Base-by-base conservation (phyloP, 2,797 vertebrate species). In the Sebastes hubbsi region DNA sequence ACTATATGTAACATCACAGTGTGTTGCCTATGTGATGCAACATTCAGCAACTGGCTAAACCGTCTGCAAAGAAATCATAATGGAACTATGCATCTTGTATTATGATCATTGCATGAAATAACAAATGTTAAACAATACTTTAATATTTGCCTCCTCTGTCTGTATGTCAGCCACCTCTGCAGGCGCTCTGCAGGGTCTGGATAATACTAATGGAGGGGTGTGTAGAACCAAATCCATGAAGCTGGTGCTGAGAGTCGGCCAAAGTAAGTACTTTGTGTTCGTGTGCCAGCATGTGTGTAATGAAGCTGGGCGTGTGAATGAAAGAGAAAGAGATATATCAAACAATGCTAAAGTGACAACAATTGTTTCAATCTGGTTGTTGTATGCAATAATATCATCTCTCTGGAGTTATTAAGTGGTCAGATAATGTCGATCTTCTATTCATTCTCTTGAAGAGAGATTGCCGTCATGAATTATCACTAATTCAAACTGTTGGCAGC, bases 171-270 rank as follows among this genome's bases (percentile, higher is more conserved):
- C 98, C 92, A 99, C 98, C 86, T 99, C 98, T 81, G 97, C 98
- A 94, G 97, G 98, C 89, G 95, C 96, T 84, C 92, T 96, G 89
- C 97, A 96, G 92, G 97, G 97, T 90, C 93, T 99, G 97, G 97
- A 98, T 94, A 99, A 98, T 92, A 95, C 96, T 87, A 96, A 97
- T 85, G 98, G 98, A 92, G 98, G 98, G 69, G 97, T 97, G 83
- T 99, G 98, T 91, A 95, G 95, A 93, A 97, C 95, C 95, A 97
- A 96, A 96, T 97, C 97, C 95, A 99, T 99, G 98, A 99, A 98
- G 96, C 96, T 99, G 94, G 96, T 98, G 92, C 97, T 99, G 94
- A 97, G 98, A 96, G 97, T 99, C 87, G 98, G 98, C 93, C 98
- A 99, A 95, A 98, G 98, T 99, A 95, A 98, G 97, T 94, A 79